Evolutionary conservation across 2,888 invertebrate genomes (phyloP).

Genomic region (Eupithecia centaureata): DNA sequence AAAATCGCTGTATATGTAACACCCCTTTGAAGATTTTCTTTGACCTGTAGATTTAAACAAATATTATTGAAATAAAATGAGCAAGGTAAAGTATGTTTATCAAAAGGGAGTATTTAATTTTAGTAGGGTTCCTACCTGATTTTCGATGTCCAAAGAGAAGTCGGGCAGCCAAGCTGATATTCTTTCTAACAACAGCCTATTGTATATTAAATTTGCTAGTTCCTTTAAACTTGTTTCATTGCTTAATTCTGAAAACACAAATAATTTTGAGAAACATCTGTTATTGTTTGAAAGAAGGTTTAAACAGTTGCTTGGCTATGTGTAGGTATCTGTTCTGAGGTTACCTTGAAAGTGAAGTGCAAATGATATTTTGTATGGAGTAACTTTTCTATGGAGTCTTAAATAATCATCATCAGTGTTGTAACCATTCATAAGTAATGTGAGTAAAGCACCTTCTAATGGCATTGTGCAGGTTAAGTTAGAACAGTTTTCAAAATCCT

Average conservation of each 20-base stretch:
- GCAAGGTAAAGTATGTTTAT: too few relatives aligned
- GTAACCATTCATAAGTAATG: conserved; percentile 83
- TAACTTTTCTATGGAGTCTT: conserved; percentile 87
- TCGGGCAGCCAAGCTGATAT: conserved; percentile 67
- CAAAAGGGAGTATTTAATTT: background rate
- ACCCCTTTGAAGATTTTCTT: conserved; percentile 81
- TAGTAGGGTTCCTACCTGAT: conserved; percentile 25
- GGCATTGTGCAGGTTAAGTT: conserved; percentile 76
- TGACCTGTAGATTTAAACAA: conserved; percentile 55
- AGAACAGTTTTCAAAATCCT: conserved; percentile 49
- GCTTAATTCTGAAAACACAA: conserved; percentile 50
- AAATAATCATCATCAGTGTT: conserved; percentile 82
- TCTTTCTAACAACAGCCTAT: conserved; percentile 56
- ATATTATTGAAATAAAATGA: background rate
- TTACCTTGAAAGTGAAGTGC: conserved; percentile 75
- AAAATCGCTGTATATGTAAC: conserved; percentile 90
- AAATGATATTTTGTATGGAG: conserved; percentile 90
- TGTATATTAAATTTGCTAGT: conserved; percentile 60
- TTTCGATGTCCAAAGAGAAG: conserved; percentile 54
- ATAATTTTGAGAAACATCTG: conserved; percentile 17
- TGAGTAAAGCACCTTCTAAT: conserved; percentile 81
- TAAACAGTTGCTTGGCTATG: conserved; percentile 13
- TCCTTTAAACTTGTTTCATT: conserved; percentile 53
- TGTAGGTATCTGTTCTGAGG: conserved; percentile 12
- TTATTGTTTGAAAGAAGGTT: background rate